Conservation (phyloP, 2,888 invertebrate species). For the Nemoura dubitans region DNA sequence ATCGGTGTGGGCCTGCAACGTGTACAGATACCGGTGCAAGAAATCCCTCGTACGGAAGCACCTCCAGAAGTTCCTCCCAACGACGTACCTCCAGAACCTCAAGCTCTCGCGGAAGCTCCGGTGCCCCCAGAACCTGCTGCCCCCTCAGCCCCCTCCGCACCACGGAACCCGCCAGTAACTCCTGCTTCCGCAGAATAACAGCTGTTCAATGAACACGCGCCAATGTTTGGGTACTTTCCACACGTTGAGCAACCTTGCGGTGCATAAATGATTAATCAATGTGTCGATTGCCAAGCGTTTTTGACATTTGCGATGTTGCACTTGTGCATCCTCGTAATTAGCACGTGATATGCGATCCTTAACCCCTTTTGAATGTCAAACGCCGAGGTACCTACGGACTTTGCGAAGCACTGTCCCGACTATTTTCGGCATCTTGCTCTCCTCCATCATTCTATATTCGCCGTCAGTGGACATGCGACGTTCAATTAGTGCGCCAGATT, state of each 20-base stretch:
- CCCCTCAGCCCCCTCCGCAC: neutral
- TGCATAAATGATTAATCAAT: neutral
- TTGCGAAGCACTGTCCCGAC: neutral
- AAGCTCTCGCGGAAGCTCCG: neutral
- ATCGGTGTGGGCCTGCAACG: slow-evolving; percentile 60
- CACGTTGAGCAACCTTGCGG: neutral
- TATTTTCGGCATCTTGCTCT: neutral
- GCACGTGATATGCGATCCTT: neutral
- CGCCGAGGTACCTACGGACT: neutral
- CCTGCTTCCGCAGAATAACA: neutral
- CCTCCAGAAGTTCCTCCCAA: neutral
- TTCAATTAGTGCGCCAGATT: neutral
- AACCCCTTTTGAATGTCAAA: neutral
- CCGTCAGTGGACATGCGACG: neutral
- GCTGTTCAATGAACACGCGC: neutral
- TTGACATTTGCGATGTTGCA: slow-evolving; percentile 4
- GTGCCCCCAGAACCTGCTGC: neutral
- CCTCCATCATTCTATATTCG: neutral
- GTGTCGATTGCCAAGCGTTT: neutral
- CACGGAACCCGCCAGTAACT: neutral
- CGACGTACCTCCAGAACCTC: neutral
- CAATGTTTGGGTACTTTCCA: neutral
- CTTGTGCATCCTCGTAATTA: neutral
- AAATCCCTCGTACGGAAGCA: neutral
- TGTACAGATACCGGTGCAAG: slow-evolving; percentile 31